Conservation (phyloP, 2,888 invertebrate species). For the Caenorhabditis sinica region DNA sequence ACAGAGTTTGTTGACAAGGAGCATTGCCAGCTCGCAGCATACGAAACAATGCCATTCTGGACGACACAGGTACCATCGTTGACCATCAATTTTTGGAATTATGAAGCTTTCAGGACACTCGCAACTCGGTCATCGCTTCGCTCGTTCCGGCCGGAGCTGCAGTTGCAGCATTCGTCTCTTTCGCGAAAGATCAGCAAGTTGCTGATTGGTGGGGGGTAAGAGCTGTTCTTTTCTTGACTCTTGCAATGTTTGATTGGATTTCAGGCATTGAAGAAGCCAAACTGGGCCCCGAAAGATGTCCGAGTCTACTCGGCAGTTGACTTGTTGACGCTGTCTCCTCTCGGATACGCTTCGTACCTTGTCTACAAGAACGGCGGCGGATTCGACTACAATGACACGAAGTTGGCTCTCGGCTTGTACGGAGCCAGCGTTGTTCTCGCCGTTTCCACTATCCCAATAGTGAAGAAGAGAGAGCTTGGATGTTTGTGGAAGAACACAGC, state of each 20-base stretch:
- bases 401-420: slow-evolving; percentile 77
- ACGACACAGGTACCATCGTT: slow-evolving; percentile 68
- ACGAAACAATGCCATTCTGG: slow-evolving; percentile 76
- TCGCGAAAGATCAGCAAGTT: slow-evolving; percentile 67
- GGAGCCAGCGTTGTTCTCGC: slow-evolving; percentile 76
- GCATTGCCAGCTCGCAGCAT: slow-evolving; percentile 42
- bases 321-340: slow-evolving; percentile 75
- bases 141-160: slow-evolving; percentile 77
- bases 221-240: neutral
- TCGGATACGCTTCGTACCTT: slow-evolving; percentile 82
- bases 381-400: slow-evolving; percentile 81
- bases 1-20: slow-evolving; percentile 61
- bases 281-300: slow-evolving; percentile 76
- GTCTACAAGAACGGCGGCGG: slow-evolving; percentile 83
- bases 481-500: slow-evolving; percentile 76
- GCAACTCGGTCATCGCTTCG: slow-evolving; percentile 75
- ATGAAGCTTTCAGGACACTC: slow-evolving; percentile 74
- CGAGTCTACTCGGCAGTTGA: slow-evolving; percentile 77
- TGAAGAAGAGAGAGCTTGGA: slow-evolving; percentile 77
- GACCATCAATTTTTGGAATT: neutral
- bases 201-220: slow-evolving; percentile 76
- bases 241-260: slow-evolving; percentile 3
- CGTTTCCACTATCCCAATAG: slow-evolving; percentile 72
- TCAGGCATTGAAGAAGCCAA: slow-evolving; percentile 74
- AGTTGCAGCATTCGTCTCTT: slow-evolving; percentile 69